phyloP scores from a whole-genome alignment of 2,888 invertebrate species.

The Antheraea assamensis region DNA sequence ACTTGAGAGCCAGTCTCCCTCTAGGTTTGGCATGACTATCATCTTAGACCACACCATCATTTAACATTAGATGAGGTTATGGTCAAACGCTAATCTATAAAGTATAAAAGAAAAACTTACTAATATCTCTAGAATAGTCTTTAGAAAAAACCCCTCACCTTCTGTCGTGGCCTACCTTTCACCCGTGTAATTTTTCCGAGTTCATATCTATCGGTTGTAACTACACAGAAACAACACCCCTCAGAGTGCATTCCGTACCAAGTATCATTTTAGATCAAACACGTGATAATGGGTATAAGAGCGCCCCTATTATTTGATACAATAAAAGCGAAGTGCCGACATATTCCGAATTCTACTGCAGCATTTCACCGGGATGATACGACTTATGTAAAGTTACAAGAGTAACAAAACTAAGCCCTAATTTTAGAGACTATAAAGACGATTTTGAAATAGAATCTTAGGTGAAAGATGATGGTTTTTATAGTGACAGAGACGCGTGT shows the following conservation, averaged over 20 bases:
- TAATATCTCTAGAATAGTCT: background rate
- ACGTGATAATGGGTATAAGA: constrained; percentile 81
- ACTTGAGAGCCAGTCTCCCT: too few species aligned
- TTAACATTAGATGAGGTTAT: too few species aligned
- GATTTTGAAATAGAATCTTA: constrained; percentile 31
- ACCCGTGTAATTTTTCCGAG: constrained; percentile 23
- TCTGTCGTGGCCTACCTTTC: background rate
- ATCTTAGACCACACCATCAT: too few species aligned
- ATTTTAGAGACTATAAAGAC: constrained; percentile 25
- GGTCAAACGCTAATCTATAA: too few species aligned
- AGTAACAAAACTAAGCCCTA: constrained; percentile 38
- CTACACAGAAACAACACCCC: constrained; percentile 55
- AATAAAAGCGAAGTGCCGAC: constrained; percentile 82
- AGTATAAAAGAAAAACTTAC: too few species aligned
- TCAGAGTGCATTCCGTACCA: constrained; percentile 58
- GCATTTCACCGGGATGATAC: constrained; percentile 52
- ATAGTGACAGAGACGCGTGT: constrained; percentile 47
- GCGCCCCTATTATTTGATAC: constrained; percentile 82
- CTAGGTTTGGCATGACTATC: too few species aligned
- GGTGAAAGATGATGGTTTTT: constrained; percentile 57
- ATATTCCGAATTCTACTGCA: constrained; percentile 80
- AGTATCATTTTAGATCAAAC: constrained; percentile 83
- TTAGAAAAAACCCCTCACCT: background rate
- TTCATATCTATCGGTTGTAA: constrained; percentile 36
- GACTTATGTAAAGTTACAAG: constrained; percentile 44